These are phyloP conservation scores for Mellivora capensis DNA, from an alignment of 2,113 vertebrate species.

Conservation along the genomic window DNA sequence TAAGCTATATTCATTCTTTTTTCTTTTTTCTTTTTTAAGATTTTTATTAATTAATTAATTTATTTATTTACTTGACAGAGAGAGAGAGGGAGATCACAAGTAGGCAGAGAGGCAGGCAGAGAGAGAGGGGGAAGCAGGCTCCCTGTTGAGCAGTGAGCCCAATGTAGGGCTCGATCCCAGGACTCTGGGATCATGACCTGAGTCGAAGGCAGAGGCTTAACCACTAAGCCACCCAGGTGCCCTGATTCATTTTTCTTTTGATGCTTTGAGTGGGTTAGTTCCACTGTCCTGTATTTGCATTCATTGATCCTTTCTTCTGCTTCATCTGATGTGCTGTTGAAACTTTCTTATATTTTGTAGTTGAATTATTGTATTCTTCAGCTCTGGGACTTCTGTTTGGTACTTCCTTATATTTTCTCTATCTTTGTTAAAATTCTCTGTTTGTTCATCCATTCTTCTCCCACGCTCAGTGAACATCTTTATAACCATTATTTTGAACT, in stretches of 20 bases:
- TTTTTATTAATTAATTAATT: too few relatives aligned
- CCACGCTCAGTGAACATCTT: background rate
- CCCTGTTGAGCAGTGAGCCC: too few relatives aligned
- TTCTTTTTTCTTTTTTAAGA: too few relatives aligned
- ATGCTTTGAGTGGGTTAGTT: background rate
- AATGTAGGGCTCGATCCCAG: rapidly evolving
- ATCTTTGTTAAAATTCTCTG: background rate
- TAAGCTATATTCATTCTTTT: background rate
- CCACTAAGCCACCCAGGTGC: too few relatives aligned
- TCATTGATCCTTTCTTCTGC: background rate
- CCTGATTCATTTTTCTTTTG: background rate
- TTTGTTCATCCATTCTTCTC: background rate
- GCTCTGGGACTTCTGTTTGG: background rate
- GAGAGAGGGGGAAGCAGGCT: too few relatives aligned
- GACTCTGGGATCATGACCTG: too few relatives aligned
- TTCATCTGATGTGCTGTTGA: background rate
- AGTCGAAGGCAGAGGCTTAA: too few relatives aligned
- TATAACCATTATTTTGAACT: background rate
- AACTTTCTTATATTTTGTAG: background rate
- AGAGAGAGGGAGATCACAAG: too few relatives aligned
- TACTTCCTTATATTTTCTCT: background rate
- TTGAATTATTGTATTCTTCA: background rate
- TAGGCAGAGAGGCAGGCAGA: too few relatives aligned
- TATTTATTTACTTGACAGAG: too few relatives aligned
- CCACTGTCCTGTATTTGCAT: background rate